These are phyloP conservation scores for Sinodicranocentrus sp. DNA, from an alignment of 2,888 invertebrate species.

Conservation along the genomic window DNA sequence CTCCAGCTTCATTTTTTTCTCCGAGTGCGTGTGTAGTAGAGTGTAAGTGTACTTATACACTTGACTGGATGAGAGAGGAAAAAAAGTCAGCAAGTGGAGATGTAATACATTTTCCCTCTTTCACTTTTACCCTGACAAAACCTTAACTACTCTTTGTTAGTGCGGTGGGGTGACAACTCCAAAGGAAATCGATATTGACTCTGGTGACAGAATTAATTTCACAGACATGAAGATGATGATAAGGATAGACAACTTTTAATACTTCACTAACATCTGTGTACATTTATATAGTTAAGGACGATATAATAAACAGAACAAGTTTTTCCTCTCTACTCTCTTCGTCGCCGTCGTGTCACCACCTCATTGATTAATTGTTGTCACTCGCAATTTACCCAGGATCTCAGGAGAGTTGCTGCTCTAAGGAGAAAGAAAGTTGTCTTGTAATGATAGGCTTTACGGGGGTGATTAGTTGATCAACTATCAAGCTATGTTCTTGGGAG, in stretches of 20 bases:
- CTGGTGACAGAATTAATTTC: constrained; percentile 65
- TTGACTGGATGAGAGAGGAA: constrained; percentile 32
- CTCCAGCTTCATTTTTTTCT: not conserved
- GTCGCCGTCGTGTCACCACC: not conserved
- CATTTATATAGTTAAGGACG: not conserved
- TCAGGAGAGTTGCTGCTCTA: not conserved
- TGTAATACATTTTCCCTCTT: not conserved
- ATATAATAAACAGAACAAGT: not conserved
- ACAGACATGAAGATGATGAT: constrained; percentile 41
- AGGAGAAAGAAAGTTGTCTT: constrained; percentile 3
- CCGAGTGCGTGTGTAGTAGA: not conserved
- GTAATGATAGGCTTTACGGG: not conserved
- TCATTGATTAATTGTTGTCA: constrained; percentile 60
- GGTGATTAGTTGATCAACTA: constrained; percentile 22
- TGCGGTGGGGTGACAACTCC: constrained; percentile 11
- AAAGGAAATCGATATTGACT: constrained; percentile 63
- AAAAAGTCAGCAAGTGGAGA: constrained; percentile 1
- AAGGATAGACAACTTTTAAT: constrained; percentile 7
- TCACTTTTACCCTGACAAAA: not conserved
- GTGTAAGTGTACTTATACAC: constrained; percentile 49
- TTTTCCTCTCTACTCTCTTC: too few relatives aligned
- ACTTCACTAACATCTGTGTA: not conserved
- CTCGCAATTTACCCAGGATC: constrained; percentile 41
- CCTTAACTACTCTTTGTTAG: too few relatives aligned
- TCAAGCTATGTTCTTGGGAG: not conserved